Evolutionary conservation across 2,113 vertebrate species (phyloP).

Genomic region (Theropithecus gelada): DNA sequence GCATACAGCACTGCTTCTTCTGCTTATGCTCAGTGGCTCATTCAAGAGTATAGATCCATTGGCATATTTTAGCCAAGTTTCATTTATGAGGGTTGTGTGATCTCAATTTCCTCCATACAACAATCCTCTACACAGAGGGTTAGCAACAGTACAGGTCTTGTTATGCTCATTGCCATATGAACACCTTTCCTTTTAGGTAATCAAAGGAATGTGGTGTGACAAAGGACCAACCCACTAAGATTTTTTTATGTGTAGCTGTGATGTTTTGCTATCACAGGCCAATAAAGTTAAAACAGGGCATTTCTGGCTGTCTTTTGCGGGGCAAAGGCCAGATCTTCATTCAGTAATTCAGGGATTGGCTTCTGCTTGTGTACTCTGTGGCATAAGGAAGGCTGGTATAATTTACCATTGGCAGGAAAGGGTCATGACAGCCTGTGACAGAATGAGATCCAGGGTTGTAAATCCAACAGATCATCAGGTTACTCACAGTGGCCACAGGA

Average conservation of each 20-base stretch:
- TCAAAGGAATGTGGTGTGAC: background rate
- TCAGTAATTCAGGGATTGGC: rapidly evolving
- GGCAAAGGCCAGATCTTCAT: background rate
- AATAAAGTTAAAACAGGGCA: background rate
- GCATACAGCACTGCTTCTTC: rapidly evolving
- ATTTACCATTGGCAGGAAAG: too few species aligned
- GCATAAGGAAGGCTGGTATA: background rate
- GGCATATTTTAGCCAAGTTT: background rate
- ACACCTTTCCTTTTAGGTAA: background rate
- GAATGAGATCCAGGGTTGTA: background rate
- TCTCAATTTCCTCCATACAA: background rate
- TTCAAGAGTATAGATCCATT: background rate
- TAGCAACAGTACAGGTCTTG: background rate
- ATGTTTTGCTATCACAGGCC: too few species aligned
- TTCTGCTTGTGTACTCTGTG: background rate
- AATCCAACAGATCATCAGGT: background rate
- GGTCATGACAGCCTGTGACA: background rate
- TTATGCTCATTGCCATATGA: background rate
- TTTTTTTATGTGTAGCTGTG: background rate
- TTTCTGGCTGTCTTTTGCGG: background rate
- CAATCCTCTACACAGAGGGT: background rate
- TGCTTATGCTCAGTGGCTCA: background rate
- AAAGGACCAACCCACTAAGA: background rate
- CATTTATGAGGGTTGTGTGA: background rate
- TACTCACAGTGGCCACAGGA: background rate